Evolutionary conservation across 1,140 invertebrate species (phyloP).

Genomic region (Drosophila tsacasi): DNA sequence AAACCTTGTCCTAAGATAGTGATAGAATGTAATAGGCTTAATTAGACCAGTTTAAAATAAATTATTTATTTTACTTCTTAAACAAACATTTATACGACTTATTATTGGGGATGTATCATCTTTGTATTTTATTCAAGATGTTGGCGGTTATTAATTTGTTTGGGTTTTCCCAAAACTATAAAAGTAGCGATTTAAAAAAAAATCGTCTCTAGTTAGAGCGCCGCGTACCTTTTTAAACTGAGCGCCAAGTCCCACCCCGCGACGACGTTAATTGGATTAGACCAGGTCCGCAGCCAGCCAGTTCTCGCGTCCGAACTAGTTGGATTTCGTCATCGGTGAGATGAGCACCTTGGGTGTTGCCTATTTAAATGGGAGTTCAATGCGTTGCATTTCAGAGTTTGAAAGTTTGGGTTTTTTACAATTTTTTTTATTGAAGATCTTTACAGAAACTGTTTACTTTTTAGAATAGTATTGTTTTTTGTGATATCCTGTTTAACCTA

Average conservation of each 20-base stretch:
- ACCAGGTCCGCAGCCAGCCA: conserved; percentile 24
- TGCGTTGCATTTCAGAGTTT: too few species aligned
- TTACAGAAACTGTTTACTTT: not conserved
- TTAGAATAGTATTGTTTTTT: not conserved
- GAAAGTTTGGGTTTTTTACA: not conserved
- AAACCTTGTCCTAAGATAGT: not conserved
- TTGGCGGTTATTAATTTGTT: not conserved
- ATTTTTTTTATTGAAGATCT: not conserved
- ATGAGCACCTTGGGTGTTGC: too few species aligned
- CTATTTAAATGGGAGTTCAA: not conserved
- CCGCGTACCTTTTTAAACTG: conserved; percentile 20
- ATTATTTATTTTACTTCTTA: conserved; percentile 2
- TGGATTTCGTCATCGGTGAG: conserved; percentile 65
- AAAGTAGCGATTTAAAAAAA: not conserved
- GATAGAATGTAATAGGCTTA: not conserved
- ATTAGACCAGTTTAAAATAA: conserved; percentile 2
- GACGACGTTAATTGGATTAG: conserved; percentile 62
- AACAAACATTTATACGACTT: not conserved
- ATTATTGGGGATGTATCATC: not conserved
- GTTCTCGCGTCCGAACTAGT: conserved; percentile 43
- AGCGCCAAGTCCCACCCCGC: conserved; percentile 22
- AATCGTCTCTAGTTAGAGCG: not conserved
- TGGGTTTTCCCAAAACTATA: too few species aligned
- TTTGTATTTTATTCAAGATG: not conserved
- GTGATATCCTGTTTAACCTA: not conserved